A percentile compares a stretch with the other conserved stretches of the same genome.
These are phyloP conservation scores for Chrysotoxum bicinctum DNA, from an alignment of 2,888 invertebrate species.

Conservation along the genomic window DNA sequence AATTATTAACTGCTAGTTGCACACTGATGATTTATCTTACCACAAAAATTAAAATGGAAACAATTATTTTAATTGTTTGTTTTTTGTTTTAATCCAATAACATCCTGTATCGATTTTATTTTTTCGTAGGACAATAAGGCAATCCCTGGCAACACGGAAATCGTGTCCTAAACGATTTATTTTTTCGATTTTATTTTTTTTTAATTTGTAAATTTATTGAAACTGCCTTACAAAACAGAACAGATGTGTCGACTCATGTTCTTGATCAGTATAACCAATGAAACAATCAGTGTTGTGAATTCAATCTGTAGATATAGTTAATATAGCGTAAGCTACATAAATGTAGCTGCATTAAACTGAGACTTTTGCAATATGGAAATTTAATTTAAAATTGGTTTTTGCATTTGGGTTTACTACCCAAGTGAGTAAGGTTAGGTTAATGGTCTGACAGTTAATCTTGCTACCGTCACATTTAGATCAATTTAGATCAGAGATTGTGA, in stretches of 20 bases:
- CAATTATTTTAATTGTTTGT: too few species aligned
- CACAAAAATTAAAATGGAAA: too few species aligned
- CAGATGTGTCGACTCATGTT: slow-evolving; percentile 50
- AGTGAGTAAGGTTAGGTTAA: too few species aligned
- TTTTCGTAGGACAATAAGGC: background rate
- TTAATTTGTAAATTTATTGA: slow-evolving; percentile 66
- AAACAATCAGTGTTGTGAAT: slow-evolving; percentile 43
- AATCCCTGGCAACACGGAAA: background rate
- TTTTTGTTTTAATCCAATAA: background rate
- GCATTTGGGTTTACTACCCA: too few species aligned
- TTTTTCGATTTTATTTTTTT: slow-evolving; percentile 49
- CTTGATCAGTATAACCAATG: slow-evolving; percentile 41
- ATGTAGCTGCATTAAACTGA: background rate
- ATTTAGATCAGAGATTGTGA: too few species aligned
- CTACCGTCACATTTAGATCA: too few species aligned
- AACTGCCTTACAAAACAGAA: slow-evolving; percentile 24
- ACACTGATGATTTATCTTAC: too few species aligned
- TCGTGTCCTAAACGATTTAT: slow-evolving; percentile 40
- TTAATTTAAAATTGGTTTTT: too few species aligned
- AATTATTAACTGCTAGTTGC: too few species aligned
- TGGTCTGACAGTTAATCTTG: too few species aligned
- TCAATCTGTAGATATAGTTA: background rate
- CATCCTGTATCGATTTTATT: background rate
- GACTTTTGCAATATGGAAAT: background rate
- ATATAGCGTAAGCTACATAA: background rate